Conservation (phyloP, 2,797 vertebrate genomes). For the Centropyge bicolor region DNA sequence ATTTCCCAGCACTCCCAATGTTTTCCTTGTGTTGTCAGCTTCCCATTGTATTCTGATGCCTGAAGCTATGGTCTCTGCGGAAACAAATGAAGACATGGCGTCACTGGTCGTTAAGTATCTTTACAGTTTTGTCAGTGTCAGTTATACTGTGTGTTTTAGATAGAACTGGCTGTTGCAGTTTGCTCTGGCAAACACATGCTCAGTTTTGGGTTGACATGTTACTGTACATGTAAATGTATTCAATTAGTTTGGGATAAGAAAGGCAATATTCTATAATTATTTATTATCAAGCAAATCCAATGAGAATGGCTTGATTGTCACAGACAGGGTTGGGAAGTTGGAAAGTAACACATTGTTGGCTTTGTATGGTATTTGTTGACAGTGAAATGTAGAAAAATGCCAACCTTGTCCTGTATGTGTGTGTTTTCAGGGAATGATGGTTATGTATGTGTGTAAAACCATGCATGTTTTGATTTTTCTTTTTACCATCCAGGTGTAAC, state of each 20-base stretch:
- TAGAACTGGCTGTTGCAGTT: background rate
- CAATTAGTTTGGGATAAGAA: background rate
- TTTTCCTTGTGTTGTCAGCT: conserved; percentile 81
- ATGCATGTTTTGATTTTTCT: conserved; percentile 13
- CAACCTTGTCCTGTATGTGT: background rate
- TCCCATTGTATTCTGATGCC: conserved; percentile 81
- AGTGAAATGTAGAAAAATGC: background rate
- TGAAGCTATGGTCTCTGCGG: conserved; percentile 56
- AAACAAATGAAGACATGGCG: conserved; percentile 58
- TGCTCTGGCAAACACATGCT: background rate
- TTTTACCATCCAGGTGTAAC: conserved; percentile 63
- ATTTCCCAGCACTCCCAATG: conserved; percentile 80
- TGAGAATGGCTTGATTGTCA: background rate
- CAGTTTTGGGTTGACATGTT: background rate
- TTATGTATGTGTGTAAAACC: conserved; percentile 8
- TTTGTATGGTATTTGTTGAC: conserved; percentile 7
- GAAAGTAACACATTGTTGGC: conserved; percentile 2
- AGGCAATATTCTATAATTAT: background rate
- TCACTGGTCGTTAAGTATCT: conserved; percentile 30
- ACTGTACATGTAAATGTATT: background rate
- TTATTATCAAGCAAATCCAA: conserved; percentile 1
- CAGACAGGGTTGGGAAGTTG: background rate
- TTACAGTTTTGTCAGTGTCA: conserved; percentile 22
- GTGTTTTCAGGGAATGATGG: background rate
- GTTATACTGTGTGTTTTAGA: background rate